phyloP scores from a whole-genome alignment of 2,888 invertebrate genomes.

The Mellilla xanthometata region DNA sequence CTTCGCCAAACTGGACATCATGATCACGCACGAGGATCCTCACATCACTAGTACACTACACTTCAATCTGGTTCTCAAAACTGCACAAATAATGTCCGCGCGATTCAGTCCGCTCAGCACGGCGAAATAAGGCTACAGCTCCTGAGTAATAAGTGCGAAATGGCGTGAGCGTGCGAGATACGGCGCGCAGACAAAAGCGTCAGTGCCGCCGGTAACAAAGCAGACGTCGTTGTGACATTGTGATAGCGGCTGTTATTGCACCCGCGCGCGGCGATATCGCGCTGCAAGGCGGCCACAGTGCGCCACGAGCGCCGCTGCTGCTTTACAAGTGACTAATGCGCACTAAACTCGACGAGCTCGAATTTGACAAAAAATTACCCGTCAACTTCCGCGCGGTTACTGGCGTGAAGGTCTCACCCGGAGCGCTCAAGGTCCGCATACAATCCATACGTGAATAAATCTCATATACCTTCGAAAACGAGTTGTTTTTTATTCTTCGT shows the following conservation, averaged over 20 bases:
- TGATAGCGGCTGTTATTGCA: slow-evolving; percentile 75
- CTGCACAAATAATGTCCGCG: slow-evolving; percentile 47
- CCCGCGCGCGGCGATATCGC: slow-evolving; percentile 63
- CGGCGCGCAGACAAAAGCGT: slow-evolving; percentile 48
- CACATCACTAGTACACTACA: slow-evolving; percentile 73
- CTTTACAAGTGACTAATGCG: slow-evolving; percentile 75
- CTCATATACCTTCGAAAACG: slow-evolving; percentile 71
- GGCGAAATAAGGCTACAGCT: slow-evolving; percentile 44
- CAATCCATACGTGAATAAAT: slow-evolving; percentile 78
- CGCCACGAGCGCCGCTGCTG: slow-evolving; percentile 59
- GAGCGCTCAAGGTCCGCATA: slow-evolving; percentile 78
- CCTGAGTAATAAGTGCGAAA: slow-evolving; percentile 46
- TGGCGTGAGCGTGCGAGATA: slow-evolving; percentile 46
- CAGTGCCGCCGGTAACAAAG: slow-evolving; percentile 58
- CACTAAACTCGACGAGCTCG: slow-evolving; percentile 72
- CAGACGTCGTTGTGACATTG: slow-evolving; percentile 73
- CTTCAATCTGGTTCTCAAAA: slow-evolving; percentile 41
- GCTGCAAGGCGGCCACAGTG: slow-evolving; percentile 61
- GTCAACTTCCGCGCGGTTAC: slow-evolving; percentile 82
- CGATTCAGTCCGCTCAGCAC: slow-evolving; percentile 47
- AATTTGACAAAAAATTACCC: slow-evolving; percentile 75
- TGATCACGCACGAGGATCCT: slow-evolving; percentile 74
- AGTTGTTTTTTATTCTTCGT: slow-evolving; percentile 63
- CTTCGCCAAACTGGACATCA: slow-evolving; percentile 87
- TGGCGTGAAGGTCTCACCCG: slow-evolving; percentile 78